Evolutionary conservation across 2,797 vertebrate genomes (phyloP), one percentile per base, ranked within the genome.

Genomic region (Rhinella marina): DNA sequence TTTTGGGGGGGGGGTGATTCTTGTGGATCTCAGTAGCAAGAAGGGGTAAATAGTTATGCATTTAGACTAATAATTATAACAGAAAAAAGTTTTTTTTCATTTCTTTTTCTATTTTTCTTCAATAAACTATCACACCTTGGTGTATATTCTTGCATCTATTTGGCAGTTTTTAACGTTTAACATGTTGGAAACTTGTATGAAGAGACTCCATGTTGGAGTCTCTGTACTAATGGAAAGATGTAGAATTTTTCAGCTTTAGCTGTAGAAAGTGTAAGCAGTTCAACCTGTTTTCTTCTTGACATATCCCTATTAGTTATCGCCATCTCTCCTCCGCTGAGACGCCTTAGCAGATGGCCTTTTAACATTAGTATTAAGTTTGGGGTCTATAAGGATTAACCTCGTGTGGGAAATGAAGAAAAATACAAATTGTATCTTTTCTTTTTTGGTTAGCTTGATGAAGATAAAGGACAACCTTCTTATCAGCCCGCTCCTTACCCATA

Each of bases 381-480:
- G 95, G 95, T 94, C 95, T 95, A 92, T n/a, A 94, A 93, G 96
- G 95, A 96, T 96, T 96, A 96, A 94, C 95, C 94, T 94, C 94
- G 95, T 96, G 94, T 95, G 94, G 94, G 89, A 95, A 93, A 94
- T 95, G 95, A 95, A 95, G 95, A 83, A 96, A 94, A 95, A 94
- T 93, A 95, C 96, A 96, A 96, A 96, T 96, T 96, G 95, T 95
- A 95, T 93, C 94, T 95, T 96, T 96, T 96, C 95, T 96, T 96
- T 86, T 83, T 80, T 94, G 95, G 94, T 93, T 92, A 89, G 23
- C 90, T 92, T 91, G 96, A 97, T 96, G 96, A 97, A 96, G 92
- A 93, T 93, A 96, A 97, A 96, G 95, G 95, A 96, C 91, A 95
- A 93, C 92, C 86, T 92, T 92, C 95, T 96, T 97, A 97, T 97